Evolutionary conservation across 2,113 vertebrate species (phyloP), one percentile per base, ranked within the genome.

Genomic region (Indicator maculatus): DNA sequence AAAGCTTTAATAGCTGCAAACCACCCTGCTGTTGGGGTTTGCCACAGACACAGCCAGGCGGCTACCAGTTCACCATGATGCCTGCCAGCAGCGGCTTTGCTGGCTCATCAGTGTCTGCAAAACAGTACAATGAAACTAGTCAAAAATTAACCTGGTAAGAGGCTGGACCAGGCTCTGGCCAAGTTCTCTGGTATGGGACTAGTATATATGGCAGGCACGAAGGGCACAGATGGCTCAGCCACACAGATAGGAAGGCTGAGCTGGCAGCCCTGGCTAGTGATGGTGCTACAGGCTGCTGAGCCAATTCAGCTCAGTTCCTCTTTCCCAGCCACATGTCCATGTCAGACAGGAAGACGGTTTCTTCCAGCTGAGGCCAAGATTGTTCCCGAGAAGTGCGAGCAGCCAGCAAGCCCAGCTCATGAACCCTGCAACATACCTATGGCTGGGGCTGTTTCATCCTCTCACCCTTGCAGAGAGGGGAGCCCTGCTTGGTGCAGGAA

Each of bases 351-450:
- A 75, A 56, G 44, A 52, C 7, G 26, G n/a, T 23, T 84, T 81
- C 50, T 77, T 76, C 50, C 38, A 81, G 55, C 55, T 5, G 1
- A 66, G 23, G 20, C 18, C 0, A 1, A 90, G n/a, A 26, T 76
- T 72, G 47, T 31, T 55, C 19, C 55, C 6, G 8, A 23, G 26
- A 28, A 63, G 23, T 5, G 6, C 2, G 8, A 72, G 53, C 3
- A 5, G 31, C 45, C 33, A 33, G 16, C n/a, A 15, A 72, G 31
- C 11, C 11, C 39, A 58, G 45, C 47, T 7, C 16, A 15, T 1
- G 1, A 84, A 2, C 21, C 12, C 47, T 9, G 36, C 8, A 8
- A 63, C 4, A 0, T 8, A 61, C 9, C 41, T 9, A 5, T 1
- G 6, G 64, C 65, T 81, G 45, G 11, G 24, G 45, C 28, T 50